Evolutionary conservation across 1,140 invertebrate species (phyloP), one percentile per base, ranked within the genome.

Genomic region (Mactra quadrangularis): DNA sequence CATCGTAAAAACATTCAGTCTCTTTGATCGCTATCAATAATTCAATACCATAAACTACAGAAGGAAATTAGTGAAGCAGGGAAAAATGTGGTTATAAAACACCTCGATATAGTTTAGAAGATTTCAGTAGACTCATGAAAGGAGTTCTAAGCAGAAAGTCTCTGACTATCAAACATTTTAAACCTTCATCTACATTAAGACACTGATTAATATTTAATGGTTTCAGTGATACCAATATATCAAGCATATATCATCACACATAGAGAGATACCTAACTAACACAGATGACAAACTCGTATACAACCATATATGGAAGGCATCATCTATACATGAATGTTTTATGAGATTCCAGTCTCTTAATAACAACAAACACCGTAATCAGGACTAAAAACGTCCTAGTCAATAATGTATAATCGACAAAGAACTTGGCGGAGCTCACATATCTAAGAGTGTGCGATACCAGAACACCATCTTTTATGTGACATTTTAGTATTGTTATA

Each of bases 1-100:
- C n/a, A n/a, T n/a, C n/a, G n/a, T n/a, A n/a, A n/a, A 13, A 64
- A 35, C 29, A n/a, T 6, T 15, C 4, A 19, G 29, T 64, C 25
- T 1, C 57, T 76, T 76, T 76, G 74, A 76, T 76, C n/a, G 17
- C 7, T 38, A 45, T 76, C 22, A 76, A 76, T 62, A 47, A 76
- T 76, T 62, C 74, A 76, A 22, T 9, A 33, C 27, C 38, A 60
- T 76, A 76, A 76, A 60, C 59, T 60, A 11, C 9, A 11, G 25
- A 64, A 76, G 47, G 62, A 15, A 29, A 76, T 76, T 76, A 64
- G 59, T 1, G 38, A 22, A 11, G 45, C 64, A 47, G 64, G n/a
- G n/a, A n/a, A 38, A 47, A 31, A 68, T 27, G 27, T 15, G 47
- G 35, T 45, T 45, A 59, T 11, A 64, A 22, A n/a, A n/a, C n/a